Evolutionary conservation across 2,888 invertebrate genomes (phyloP).

Genomic region (Lingula anatina): DNA sequence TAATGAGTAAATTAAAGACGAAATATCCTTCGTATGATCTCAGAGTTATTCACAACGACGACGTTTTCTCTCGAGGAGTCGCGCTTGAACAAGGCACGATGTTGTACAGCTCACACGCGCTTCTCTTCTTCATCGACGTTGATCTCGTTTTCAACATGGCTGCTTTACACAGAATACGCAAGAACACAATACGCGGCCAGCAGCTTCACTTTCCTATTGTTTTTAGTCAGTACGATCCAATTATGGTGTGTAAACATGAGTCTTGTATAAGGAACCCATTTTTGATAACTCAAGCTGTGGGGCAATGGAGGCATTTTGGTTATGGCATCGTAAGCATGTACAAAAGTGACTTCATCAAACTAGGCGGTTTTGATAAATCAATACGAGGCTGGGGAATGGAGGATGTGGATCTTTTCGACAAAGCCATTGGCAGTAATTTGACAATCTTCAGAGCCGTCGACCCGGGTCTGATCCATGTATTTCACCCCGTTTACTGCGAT

Average conservation of each 20-base stretch:
- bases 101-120: constrained; percentile 59
- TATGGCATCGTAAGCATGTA: constrained; percentile 91
- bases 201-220: constrained; percentile 90
- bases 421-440: constrained; percentile 61
- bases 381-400: constrained; percentile 97
- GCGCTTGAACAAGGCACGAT: constrained; percentile 42
- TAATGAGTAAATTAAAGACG: neutral
- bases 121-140: constrained; percentile 91
- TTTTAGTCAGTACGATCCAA: constrained; percentile 88
- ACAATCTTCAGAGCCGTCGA: constrained; percentile 82
- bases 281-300: constrained; percentile 56
- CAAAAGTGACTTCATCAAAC: constrained; percentile 71
- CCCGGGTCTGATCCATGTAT: constrained; percentile 84
- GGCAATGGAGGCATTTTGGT: constrained; percentile 94
- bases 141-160: constrained; percentile 81
- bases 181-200: constrained; percentile 49
- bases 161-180: constrained; percentile 64
- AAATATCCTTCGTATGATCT: constrained; percentile 31
- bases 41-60: constrained; percentile 33
- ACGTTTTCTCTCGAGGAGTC: constrained; percentile 40
- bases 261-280: constrained; percentile 16
- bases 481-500: constrained; percentile 86
- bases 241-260: constrained; percentile 48
- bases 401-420: constrained; percentile 91
- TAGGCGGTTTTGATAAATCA: constrained; percentile 85